phyloP scores from a whole-genome alignment of 2,113 vertebrate genomes.

The Xiphophorus hellerii region DNA sequence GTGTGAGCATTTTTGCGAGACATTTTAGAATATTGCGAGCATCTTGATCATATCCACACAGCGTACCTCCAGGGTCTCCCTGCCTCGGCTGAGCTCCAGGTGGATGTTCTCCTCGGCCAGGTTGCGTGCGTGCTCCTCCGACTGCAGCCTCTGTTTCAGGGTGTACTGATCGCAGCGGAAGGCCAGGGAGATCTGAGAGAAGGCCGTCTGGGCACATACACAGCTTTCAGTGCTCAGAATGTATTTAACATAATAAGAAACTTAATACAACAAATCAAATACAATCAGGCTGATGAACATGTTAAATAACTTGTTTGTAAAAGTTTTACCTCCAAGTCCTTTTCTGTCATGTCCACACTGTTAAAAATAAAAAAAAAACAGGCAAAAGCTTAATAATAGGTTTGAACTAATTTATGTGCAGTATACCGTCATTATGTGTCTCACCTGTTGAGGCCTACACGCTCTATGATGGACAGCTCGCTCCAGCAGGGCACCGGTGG shows the following conservation, averaged over 20 bases:
- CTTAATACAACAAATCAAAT: not conserved
- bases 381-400: not conserved
- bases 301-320: not conserved
- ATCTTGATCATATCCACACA: not conserved
- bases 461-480: conserved; percentile 81
- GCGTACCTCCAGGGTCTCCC: conserved; percentile 81
- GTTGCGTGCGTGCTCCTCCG: conserved; percentile 84
- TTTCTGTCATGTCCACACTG: conserved; percentile 85
- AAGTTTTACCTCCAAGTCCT: conserved; percentile 84
- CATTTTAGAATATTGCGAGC: not conserved
- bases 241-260: no score
- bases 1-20: not conserved
- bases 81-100: conserved; percentile 83
- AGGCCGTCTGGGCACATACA: conserved; percentile 71
- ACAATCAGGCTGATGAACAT: not conserved
- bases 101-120: conserved; percentile 86
- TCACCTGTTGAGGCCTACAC: conserved; percentile 82
- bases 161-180: conserved; percentile 87
- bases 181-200: conserved; percentile 84
- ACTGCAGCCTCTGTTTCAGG: conserved; percentile 83
- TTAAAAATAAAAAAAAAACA: conserved; percentile 11
- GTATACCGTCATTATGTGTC: not conserved
- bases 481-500: conserved; percentile 40
- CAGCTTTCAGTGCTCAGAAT: not conserved
- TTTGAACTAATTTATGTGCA: not conserved